Conservation (phyloP, 2,888 invertebrate species). For the Stomorhina lunata region DNA sequence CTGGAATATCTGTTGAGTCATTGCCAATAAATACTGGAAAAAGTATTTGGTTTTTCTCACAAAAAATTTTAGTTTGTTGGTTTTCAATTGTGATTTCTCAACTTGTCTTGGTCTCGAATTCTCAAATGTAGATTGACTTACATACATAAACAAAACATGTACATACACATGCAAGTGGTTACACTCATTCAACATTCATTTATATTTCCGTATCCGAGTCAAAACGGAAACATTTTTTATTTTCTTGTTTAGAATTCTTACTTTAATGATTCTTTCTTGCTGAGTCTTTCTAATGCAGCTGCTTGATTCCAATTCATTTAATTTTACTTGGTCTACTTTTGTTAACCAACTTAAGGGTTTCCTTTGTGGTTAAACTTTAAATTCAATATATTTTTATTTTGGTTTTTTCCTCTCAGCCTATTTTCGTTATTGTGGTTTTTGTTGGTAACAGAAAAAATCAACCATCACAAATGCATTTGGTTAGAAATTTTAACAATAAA, state of each 20-base stretch:
- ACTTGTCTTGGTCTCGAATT: not conserved
- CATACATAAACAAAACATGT: too few species aligned
- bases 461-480: not conserved
- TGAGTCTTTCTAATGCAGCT: not conserved
- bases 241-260: too few species aligned
- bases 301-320: not conserved
- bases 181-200: not conserved
- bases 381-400: not conserved
- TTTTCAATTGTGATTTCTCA: not conserved
- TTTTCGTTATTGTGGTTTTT: not conserved
- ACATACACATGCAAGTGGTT: not conserved
- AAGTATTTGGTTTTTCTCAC: too few species aligned
- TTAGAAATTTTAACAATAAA: conserved; percentile 1
- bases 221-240: not conserved
- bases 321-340: conserved; percentile 4
- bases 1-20: too few species aligned
- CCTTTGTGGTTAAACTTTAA: conserved; percentile 4
- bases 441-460: too few species aligned
- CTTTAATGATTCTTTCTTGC: not conserved
- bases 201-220: not conserved
- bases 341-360: conserved; percentile 7
- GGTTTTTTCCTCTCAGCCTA: not conserved
- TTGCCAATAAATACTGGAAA: not conserved
- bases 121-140: not conserved
- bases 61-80: not conserved